These are phyloP conservation scores for Corapipo altera DNA, from an alignment of 2,113 vertebrate species.

Conservation along the genomic window DNA sequence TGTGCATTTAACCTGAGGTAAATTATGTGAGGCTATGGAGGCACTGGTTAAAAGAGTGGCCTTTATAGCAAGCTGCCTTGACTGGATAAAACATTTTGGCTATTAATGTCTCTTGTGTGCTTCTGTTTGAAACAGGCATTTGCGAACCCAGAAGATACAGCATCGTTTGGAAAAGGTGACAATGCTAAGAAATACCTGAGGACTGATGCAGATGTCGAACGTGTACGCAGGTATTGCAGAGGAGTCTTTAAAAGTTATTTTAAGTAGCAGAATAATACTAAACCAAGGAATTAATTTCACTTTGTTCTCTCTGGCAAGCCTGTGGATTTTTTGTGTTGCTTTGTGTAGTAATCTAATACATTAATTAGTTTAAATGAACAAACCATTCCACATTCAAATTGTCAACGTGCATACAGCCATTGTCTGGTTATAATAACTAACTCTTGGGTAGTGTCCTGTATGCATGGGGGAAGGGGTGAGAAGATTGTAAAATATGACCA, in stretches of 20 bases:
- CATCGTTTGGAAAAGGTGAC: slow-evolving; percentile 38
- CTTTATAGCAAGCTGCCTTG: neutral
- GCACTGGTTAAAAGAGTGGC: neutral
- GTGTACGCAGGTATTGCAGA: slow-evolving; percentile 77
- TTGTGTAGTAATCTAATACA: neutral
- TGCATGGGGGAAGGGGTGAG: neutral
- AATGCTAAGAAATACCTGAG: slow-evolving; percentile 75
- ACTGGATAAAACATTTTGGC: neutral
- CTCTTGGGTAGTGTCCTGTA: neutral
- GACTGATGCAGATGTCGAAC: slow-evolving; percentile 80
- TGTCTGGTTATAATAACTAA: neutral
- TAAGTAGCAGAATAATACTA: neutral
- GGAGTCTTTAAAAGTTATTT: neutral
- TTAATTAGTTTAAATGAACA: neutral
- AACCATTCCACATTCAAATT: neutral
- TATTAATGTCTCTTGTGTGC: neutral
- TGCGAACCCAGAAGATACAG: slow-evolving; percentile 80
- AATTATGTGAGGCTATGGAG: neutral
- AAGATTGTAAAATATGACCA: neutral
- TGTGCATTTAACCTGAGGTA: neutral
- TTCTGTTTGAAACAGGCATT: slow-evolving; percentile 74
- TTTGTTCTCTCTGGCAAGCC: neutral
- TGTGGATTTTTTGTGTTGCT: neutral
- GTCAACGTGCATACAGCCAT: neutral
- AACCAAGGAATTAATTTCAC: neutral